Percentiles rank a stretch among this genome's conserved stretches.
Conservation (phyloP, 1,140 invertebrate genomes). For the Lasaia peninsularis region DNA sequence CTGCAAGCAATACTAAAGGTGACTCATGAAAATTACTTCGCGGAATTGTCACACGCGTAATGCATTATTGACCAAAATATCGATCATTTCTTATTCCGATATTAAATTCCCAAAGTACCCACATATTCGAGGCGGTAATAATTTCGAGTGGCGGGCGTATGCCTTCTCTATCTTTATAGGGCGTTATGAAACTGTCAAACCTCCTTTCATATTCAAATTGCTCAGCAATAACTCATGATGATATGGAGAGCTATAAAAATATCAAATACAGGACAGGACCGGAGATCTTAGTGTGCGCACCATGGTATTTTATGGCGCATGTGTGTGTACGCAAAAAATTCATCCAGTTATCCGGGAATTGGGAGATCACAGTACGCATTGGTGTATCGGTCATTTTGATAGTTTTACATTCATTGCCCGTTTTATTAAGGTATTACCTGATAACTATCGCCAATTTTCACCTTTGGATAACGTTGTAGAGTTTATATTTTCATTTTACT, state of each 20-base stretch:
- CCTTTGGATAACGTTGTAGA: no score
- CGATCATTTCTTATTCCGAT: neutral
- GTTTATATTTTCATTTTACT: no score
- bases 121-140: slow-evolving; percentile 12
- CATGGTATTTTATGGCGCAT: neutral
- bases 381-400: neutral
- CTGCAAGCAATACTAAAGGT: no score
- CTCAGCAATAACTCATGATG: slow-evolving; percentile 65
- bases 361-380: neutral
- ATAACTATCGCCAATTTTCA: no score
- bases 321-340: neutral
- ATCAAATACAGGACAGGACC: slow-evolving; percentile 55
- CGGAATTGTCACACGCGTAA: no score
- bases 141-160: slow-evolving; percentile 19
- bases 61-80: neutral
- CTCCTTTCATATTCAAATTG: slow-evolving; percentile 67
- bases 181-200: slow-evolving; percentile 56
- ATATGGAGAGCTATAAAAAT: slow-evolving; percentile 68
- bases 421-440: no score
- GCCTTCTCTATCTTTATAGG: slow-evolving; percentile 36
- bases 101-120: neutral
- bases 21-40: no score
- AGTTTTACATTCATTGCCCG: no score
- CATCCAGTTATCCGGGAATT: neutral
- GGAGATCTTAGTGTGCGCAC: neutral